Conservation (phyloP, 2,888 invertebrate species). For the Drosophila nr. perissopoda region DNA sequence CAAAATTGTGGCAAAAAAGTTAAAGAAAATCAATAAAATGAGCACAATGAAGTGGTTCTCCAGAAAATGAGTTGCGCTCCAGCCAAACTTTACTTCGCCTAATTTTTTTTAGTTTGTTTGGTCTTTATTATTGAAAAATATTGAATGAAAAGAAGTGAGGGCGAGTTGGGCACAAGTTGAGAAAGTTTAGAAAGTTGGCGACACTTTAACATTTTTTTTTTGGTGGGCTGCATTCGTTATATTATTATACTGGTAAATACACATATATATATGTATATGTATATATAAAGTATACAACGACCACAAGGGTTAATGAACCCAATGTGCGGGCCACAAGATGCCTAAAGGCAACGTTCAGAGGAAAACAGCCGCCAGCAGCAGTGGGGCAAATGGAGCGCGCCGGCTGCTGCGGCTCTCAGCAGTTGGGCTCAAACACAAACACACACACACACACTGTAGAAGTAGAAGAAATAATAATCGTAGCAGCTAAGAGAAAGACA, state of each 20-base stretch:
- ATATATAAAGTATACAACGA: slow-evolving; percentile 25
- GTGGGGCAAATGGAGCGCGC: slow-evolving; percentile 68
- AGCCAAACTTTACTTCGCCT: slow-evolving; percentile 17
- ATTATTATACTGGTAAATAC: slow-evolving; percentile 35
- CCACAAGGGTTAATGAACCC: slow-evolving; percentile 72
- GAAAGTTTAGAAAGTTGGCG: slow-evolving; percentile 51
- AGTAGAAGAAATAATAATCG: slow-evolving; percentile 57
- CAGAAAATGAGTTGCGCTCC: slow-evolving; percentile 8
- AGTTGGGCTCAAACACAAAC: slow-evolving; percentile 59
- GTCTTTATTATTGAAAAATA: slow-evolving; percentile 24
- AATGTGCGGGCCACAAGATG: slow-evolving; percentile 42
- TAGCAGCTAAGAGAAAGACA: slow-evolving; percentile 53
- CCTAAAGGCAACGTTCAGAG: slow-evolving; percentile 44
- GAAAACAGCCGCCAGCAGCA: slow-evolving; percentile 63
- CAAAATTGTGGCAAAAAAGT: slow-evolving; percentile 37
- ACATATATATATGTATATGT: slow-evolving; percentile 1
- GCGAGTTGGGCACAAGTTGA: slow-evolving; percentile 32
- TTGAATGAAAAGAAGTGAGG: slow-evolving; percentile 23
- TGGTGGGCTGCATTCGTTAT: slow-evolving; percentile 25
- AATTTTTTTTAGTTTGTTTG: slow-evolving; percentile 12
- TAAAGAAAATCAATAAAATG: slow-evolving; percentile 50
- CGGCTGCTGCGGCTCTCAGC: slow-evolving; percentile 62
- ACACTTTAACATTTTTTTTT: slow-evolving; percentile 38
- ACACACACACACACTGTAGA: slow-evolving; percentile 31
- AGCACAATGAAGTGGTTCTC: slow-evolving; percentile 53